phyloP scores from a whole-genome alignment of 2,113 vertebrate species.

The Triplophysa rosa region DNA sequence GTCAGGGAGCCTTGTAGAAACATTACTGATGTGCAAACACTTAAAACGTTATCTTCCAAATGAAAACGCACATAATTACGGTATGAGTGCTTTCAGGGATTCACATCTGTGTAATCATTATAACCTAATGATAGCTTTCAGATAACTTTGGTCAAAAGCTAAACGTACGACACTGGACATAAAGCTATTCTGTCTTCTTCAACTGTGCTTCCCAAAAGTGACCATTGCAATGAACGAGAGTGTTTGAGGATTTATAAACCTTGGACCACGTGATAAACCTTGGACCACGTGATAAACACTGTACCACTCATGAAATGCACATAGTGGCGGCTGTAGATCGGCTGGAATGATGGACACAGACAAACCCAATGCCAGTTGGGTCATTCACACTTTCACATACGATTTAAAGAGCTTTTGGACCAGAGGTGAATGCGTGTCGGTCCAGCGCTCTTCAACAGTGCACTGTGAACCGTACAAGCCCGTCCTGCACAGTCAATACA shows the following conservation, averaged over 20 bases:
- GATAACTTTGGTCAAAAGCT: conserved; percentile 54
- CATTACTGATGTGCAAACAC: not conserved
- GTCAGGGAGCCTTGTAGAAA: not conserved
- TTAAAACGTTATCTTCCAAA: not conserved
- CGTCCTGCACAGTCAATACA: conserved; percentile 25
- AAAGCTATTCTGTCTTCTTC: conserved; percentile 1
- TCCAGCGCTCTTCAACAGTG: conserved; percentile 40
- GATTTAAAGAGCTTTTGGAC: conserved; percentile 29
- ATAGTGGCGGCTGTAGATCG: not conserved
- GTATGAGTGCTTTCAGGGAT: not conserved
- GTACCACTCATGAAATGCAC: conserved; percentile 6
- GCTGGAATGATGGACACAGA: conserved; percentile 35
- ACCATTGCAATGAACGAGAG: conserved; percentile 14
- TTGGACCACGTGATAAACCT: not conserved
- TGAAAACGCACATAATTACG: not conserved
- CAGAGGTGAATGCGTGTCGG: conserved; percentile 23
- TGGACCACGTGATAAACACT: not conserved
- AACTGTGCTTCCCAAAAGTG: not conserved
- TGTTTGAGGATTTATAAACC: conserved; percentile 8
- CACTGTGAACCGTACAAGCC: not conserved
- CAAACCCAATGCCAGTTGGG: conserved; percentile 56
- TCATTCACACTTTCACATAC: conserved; percentile 19
- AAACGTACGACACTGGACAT: conserved; percentile 6
- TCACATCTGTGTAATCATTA: not conserved
- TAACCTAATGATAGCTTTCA: not conserved